A percentile compares a stretch with the other conserved stretches of the same genome.
phyloP scores from a whole-genome alignment of 2,113 vertebrate genomes.

The Ia io region DNA sequence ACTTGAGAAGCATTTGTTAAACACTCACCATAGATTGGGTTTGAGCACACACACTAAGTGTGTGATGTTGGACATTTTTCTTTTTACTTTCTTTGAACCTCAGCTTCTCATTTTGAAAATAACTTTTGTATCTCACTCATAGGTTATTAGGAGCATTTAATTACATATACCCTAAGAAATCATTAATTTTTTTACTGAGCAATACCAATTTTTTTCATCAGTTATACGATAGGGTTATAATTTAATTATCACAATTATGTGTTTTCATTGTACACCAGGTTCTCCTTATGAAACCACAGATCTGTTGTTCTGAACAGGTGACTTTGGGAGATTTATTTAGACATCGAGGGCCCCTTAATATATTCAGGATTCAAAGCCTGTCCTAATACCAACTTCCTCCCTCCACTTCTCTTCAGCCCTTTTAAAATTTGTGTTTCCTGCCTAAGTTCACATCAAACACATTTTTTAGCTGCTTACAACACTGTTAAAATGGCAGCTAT shows the following conservation, averaged over 20 bases:
- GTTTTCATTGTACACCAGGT: not conserved
- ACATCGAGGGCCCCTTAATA: not conserved
- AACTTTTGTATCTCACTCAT: not conserved
- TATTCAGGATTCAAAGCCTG: not conserved
- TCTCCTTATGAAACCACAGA: not conserved
- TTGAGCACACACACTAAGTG: not conserved
- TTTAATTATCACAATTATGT: not conserved
- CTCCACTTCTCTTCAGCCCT: not conserved
- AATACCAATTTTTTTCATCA: not conserved
- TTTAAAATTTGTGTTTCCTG: not conserved
- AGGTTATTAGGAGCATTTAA: not conserved
- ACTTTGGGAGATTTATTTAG: not conserved
- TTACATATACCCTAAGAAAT: not conserved
- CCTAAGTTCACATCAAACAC: not conserved
- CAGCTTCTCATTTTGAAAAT: not conserved
- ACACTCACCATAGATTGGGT: not conserved
- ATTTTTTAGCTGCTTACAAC: not conserved
- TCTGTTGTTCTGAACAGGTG: not conserved
- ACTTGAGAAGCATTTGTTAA: not conserved
- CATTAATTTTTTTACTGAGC: not conserved
- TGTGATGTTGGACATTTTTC: not conserved
- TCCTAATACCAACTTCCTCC: not conserved
- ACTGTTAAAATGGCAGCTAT: not conserved
- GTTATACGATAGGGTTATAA: not conserved
- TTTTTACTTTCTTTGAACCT: not conserved